These are phyloP conservation scores for Tenthredo mesomela DNA, from an alignment of 2,888 invertebrate genomes.

Conservation along the genomic window DNA sequence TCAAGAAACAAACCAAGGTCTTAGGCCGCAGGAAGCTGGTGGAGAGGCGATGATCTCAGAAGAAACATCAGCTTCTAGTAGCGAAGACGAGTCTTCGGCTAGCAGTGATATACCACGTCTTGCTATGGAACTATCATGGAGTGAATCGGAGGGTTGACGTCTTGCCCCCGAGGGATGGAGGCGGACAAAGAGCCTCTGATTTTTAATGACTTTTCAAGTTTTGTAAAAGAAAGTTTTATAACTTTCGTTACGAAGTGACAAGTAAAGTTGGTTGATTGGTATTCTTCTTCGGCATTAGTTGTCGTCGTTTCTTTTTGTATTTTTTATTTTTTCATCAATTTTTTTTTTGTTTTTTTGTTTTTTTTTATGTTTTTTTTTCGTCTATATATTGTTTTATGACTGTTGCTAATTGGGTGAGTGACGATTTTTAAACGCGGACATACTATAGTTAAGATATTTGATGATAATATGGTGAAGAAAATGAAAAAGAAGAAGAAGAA, in stretches of 20 bases:
- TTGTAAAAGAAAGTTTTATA: background rate
- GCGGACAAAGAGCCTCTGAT: conserved; percentile 39
- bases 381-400: conserved; percentile 1
- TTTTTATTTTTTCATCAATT: background rate
- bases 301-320: background rate
- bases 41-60: conserved; percentile 86
- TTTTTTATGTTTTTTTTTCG: background rate
- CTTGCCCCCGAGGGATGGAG: conserved; percentile 16
- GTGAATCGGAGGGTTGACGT: conserved; percentile 59
- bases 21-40: conserved; percentile 84
- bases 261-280: background rate
- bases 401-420: background rate
- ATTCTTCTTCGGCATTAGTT: conserved; percentile 15
- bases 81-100: conserved; percentile 73
- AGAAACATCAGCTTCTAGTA: conserved; percentile 75
- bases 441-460: background rate
- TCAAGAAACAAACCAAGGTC: conserved; percentile 78
- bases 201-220: conserved; percentile 7
- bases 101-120: conserved; percentile 74
- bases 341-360: background rate
- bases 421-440: background rate
- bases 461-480: background rate
- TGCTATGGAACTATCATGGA: conserved; percentile 65
- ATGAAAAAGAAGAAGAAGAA: background rate
- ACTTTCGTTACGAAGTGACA: background rate